phyloP scores from a whole-genome alignment of 2,888 invertebrate genomes.

The Oxyscelio sp. region DNA sequence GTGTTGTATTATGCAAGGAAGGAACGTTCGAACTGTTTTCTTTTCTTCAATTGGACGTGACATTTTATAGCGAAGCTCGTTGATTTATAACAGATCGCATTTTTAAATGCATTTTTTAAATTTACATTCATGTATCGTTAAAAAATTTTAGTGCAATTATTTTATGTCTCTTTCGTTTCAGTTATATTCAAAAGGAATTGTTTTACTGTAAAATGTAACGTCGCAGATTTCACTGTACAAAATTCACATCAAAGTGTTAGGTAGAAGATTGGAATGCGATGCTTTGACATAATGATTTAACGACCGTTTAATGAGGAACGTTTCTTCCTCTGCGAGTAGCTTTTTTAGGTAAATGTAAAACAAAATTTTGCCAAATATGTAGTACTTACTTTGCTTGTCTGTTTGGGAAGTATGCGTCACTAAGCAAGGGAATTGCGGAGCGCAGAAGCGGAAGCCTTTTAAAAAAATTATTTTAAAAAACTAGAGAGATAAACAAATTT shows the following conservation, averaged over 20 bases:
- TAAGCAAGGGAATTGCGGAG: slow-evolving; percentile 38
- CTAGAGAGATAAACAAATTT: slow-evolving; percentile 53
- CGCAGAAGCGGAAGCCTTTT: slow-evolving; percentile 13
- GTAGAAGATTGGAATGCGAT: slow-evolving; percentile 19
- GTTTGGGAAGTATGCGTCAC: slow-evolving; percentile 72
- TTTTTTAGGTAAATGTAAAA: slow-evolving; percentile 88
- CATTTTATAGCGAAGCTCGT: slow-evolving; percentile 56
- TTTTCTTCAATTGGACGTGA: slow-evolving; percentile 34
- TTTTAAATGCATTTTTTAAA: too few relatives aligned
- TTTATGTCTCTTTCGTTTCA: too few relatives aligned
- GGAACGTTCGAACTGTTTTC: slow-evolving; percentile 76
- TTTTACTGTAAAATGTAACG: slow-evolving; percentile 49
- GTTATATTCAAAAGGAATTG: too few relatives aligned
- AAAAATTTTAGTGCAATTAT: slow-evolving; percentile 12
- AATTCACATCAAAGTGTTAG: slow-evolving; percentile 35
- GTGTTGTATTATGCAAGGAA: slow-evolving; percentile 81
- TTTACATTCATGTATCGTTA: too few relatives aligned
- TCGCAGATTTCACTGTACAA: slow-evolving; percentile 52
- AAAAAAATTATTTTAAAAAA: slow-evolving; percentile 37
- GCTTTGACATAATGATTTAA: slow-evolving; percentile 5
- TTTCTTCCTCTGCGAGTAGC: slow-evolving; percentile 85
- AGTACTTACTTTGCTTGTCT: slow-evolving; percentile 87
- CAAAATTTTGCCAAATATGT: slow-evolving; percentile 87
- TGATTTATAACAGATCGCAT: too few relatives aligned
- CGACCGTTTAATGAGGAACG: slow-evolving; percentile 73